phyloP scores from a whole-genome alignment of 2,888 invertebrate species.

The Thecophora atra region DNA sequence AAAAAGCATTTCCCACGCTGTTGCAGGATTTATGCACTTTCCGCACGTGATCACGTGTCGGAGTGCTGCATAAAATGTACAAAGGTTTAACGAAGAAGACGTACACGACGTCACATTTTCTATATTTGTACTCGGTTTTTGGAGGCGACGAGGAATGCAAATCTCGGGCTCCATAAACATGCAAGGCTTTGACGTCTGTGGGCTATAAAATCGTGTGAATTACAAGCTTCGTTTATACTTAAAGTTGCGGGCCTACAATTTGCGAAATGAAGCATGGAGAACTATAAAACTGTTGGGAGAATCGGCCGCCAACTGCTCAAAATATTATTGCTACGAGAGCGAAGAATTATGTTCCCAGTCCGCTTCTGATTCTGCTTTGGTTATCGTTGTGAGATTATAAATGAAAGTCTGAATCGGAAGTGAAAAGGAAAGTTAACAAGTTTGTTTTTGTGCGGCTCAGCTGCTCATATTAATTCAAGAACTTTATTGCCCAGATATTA shows the following conservation, averaged over 20 bases:
- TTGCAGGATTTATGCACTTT: constrained; percentile 61
- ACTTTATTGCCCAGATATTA: no score
- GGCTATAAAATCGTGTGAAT: constrained; percentile 15
- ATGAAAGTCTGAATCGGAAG: no score
- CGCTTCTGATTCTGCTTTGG: no score
- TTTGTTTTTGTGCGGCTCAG: no score
- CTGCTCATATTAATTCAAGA: no score
- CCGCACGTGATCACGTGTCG: constrained; percentile 50
- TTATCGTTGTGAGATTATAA: no score
- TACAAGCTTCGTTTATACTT: neutral
- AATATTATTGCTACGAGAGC: no score
- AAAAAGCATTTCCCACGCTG: constrained; percentile 61
- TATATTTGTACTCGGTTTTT: neutral
- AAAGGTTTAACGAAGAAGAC: neutral
- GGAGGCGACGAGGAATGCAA: neutral
- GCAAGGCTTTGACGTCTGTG: constrained; percentile 10
- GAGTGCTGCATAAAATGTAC: neutral
- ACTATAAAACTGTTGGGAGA: neutral
- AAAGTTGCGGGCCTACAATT: neutral
- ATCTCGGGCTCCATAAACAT: neutral
- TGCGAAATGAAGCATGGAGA: neutral
- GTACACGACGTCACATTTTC: neutral
- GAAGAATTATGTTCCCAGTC: no score
- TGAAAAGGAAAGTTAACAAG: no score
- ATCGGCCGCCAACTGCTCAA: no score